These are phyloP conservation scores for Amphimedon queenslandica DNA, from an alignment of 37 sponge, comb jelly and placozoan species.

Conservation along the genomic window DNA sequence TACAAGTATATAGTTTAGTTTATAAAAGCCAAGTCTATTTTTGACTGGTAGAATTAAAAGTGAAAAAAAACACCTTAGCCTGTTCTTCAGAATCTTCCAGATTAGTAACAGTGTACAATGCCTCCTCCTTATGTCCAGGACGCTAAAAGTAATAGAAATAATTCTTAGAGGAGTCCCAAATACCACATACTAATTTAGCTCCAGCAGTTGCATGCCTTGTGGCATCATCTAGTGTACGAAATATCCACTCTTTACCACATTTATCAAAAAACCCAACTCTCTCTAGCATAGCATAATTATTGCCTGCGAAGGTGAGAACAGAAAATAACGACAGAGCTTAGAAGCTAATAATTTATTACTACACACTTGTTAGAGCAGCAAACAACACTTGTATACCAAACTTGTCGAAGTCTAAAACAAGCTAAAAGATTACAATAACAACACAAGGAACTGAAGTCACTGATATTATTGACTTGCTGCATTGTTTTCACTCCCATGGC, in stretches of 20 bases:
- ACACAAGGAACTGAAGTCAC: not conserved
- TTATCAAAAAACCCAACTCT: slow-evolving; percentile 60
- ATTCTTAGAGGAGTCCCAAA: too few relatives aligned
- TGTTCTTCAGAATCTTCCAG: too few relatives aligned
- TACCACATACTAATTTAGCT: slow-evolving; percentile 15
- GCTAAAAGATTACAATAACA: slow-evolving; percentile 5
- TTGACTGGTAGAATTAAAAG: too few relatives aligned
- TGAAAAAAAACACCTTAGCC: too few relatives aligned
- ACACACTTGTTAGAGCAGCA: slow-evolving; percentile 54
- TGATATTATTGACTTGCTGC: slow-evolving; percentile 11
- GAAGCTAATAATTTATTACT: not conserved
- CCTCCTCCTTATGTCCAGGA: too few relatives aligned
- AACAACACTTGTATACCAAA: slow-evolving; percentile 52
- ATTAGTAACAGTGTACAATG: too few relatives aligned
- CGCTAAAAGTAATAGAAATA: too few relatives aligned
- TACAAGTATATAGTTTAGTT: too few relatives aligned
- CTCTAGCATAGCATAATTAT: slow-evolving; percentile 52
- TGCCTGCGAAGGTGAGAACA: slow-evolving; percentile 25
- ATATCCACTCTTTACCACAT: slow-evolving; percentile 80
- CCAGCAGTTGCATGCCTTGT: slow-evolving; percentile 32
- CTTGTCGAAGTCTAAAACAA: slow-evolving; percentile 45
- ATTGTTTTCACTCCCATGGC: slow-evolving; percentile 66
- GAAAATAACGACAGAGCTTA: not conserved
- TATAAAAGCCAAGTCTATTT: too few relatives aligned
- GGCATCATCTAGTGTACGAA: slow-evolving; percentile 68